Percentiles rank a stretch among this genome's conserved stretches.
Evolutionary conservation across 2,888 invertebrate species (phyloP).

Genomic region (Drosophila atripex): DNA sequence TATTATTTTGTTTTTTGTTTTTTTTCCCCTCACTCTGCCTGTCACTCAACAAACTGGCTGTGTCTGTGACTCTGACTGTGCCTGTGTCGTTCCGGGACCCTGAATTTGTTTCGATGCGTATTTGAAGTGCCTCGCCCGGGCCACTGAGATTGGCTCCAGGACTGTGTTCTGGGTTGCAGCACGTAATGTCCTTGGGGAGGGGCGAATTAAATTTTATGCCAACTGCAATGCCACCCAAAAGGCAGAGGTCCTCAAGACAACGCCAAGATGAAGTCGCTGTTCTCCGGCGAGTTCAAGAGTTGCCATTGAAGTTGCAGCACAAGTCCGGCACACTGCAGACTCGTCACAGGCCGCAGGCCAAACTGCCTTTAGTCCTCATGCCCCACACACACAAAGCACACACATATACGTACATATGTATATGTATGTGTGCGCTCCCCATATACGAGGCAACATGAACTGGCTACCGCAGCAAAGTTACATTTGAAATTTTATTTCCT

Average conservation of each 20-base stretch:
- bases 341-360: slow-evolving; percentile 39
- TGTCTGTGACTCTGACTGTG: not conserved
- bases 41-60: not conserved
- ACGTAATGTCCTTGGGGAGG: slow-evolving; percentile 35
- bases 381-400: slow-evolving; percentile 6
- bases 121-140: slow-evolving; percentile 32
- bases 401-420: not conserved
- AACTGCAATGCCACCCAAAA: slow-evolving; percentile 68
- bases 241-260: slow-evolving; percentile 16
- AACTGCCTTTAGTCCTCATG: slow-evolving; percentile 4
- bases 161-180: slow-evolving; percentile 1
- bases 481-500: slow-evolving; percentile 51
- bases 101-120: slow-evolving; percentile 42
- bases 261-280: slow-evolving; percentile 13
- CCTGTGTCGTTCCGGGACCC: slow-evolving; percentile 1
- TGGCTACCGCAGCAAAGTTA: slow-evolving; percentile 48
- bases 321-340: slow-evolving; percentile 6
- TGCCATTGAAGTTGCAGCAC: not conserved
- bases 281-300: not conserved
- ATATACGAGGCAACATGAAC: slow-evolving; percentile 7
- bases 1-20: not conserved
- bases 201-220: slow-evolving; percentile 75
- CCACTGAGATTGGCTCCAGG: slow-evolving; percentile 13
- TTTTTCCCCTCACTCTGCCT: not conserved
- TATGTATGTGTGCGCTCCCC: not conserved